Evolutionary conservation across 2,797 vertebrate genomes (phyloP).

Genomic region (Clarias laeviceps): DNA sequence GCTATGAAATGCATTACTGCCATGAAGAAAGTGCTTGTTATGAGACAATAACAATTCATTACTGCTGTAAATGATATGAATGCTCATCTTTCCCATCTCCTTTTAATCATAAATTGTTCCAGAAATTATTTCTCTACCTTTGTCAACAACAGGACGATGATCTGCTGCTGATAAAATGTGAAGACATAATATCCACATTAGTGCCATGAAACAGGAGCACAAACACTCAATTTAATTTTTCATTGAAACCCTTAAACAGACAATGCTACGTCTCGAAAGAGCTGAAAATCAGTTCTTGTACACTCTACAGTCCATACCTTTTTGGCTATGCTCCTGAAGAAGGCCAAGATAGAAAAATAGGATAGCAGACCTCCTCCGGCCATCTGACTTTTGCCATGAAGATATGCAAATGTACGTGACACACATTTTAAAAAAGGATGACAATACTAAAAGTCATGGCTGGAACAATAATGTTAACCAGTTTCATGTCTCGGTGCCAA

Average conservation of each 20-base stretch:
- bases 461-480: slow-evolving; percentile 66
- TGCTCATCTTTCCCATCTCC: slow-evolving; percentile 44
- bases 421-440: slow-evolving; percentile 50
- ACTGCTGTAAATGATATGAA: slow-evolving; percentile 61
- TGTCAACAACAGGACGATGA: slow-evolving; percentile 55
- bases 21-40: slow-evolving; percentile 57
- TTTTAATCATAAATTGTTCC: slow-evolving; percentile 57
- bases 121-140: slow-evolving; percentile 43
- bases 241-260: slow-evolving; percentile 42
- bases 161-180: slow-evolving; percentile 54
- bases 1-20: slow-evolving; percentile 7
- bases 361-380: slow-evolving; percentile 35
- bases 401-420: slow-evolving; percentile 57
- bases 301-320: slow-evolving; percentile 1
- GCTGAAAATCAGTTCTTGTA: slow-evolving; percentile 5
- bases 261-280: neutral
- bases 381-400: slow-evolving; percentile 49
- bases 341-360: slow-evolving; percentile 5
- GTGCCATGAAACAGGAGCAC: slow-evolving; percentile 41
- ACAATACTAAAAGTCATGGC: slow-evolving; percentile 49
- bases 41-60: slow-evolving; percentile 56
- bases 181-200: slow-evolving; percentile 55
- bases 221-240: slow-evolving; percentile 46
- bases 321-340: slow-evolving; percentile 11
- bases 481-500: neutral